These are phyloP conservation scores for Rhincodon typus DNA, from an alignment of 2,797 vertebrate species.

Conservation along the genomic window DNA sequence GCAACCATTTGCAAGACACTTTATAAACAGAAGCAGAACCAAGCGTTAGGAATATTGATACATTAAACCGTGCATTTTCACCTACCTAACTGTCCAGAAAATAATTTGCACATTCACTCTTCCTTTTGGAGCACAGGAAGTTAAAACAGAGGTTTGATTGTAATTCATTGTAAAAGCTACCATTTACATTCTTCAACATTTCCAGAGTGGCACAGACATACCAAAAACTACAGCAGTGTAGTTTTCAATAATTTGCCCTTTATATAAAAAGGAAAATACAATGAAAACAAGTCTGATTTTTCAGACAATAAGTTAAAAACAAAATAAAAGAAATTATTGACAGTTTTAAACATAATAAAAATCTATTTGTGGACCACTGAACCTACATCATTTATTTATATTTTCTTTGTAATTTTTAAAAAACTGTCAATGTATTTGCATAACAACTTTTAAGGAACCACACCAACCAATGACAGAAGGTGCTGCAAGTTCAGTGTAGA, in stretches of 20 bases:
- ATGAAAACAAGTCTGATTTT: conserved; percentile 6
- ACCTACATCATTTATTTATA: background rate
- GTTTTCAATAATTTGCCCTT: conserved; percentile 31
- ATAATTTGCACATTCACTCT: conserved; percentile 2
- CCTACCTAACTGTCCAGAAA: background rate
- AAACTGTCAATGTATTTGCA: background rate
- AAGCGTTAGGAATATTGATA: background rate
- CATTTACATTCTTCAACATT: conserved; percentile 11
- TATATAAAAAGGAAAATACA: background rate
- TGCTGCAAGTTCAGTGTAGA: conserved; percentile 1
- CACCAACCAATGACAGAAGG: background rate
- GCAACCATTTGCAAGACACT: background rate
- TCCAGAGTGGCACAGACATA: background rate
- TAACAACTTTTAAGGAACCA: background rate
- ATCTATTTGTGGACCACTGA: background rate
- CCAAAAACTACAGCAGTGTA: background rate
- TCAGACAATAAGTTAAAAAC: conserved; percentile 1
- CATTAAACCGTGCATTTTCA: background rate
- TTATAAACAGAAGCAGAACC: background rate
- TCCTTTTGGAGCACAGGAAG: background rate
- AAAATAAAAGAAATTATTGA: background rate
- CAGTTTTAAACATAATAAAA: background rate
- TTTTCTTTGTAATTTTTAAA: background rate
- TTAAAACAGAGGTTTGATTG: background rate
- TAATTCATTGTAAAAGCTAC: conserved; percentile 31